Base-by-base conservation (phyloP, 2,888 invertebrate genomes). In the Camponotus fellah region DNA sequence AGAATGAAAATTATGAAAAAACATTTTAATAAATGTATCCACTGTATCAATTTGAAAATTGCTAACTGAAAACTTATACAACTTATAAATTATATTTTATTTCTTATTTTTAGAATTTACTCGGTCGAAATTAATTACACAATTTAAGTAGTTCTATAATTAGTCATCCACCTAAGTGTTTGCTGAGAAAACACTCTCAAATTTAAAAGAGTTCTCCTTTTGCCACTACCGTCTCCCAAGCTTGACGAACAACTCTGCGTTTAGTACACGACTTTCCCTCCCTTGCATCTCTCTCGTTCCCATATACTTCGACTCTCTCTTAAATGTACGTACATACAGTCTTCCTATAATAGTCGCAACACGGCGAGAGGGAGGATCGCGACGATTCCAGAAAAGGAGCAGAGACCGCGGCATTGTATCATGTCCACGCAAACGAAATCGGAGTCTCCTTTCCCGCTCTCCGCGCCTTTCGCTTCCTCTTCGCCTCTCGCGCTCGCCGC, bases 341-440 rank as follows among this genome's bases (percentile, higher is more conserved):
- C 46, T 49, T 80, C 46, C 60, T 49, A 49, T 80, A 80, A 72
- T 80, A 80, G 79, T 80, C 37, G 34, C 58, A 46, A 58, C 77
- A 58, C 58, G 21, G 58, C 46, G 62, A 60, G 79, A 4, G 60
- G 58, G 58, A 79, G 34, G 43, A 56, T 77, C 76, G 43, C 77
- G 14, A 21, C 32, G 77, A 71, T 71, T 72, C 72, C 72, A 80
- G 79, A 80, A 80, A 72, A 72, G 89, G 80, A 87, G 83, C 82
- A 85, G 75, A 87, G 82, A 62, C 82, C 37, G 37, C 72, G 64
- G 82, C 65, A 83, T 88, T 88, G 86, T 88, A 86, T 88, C 85
- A 80, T 80, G 87, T 89, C 85, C 89, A 77, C 80, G 65, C 85
- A 62, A 26, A 26, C 68, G 68, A 65, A 80, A 82, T 83, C 77